Evolutionary conservation across 2,888 invertebrate genomes (phyloP), one percentile per base, ranked within the genome.

Genomic region (Frankliniella intonsa): DNA sequence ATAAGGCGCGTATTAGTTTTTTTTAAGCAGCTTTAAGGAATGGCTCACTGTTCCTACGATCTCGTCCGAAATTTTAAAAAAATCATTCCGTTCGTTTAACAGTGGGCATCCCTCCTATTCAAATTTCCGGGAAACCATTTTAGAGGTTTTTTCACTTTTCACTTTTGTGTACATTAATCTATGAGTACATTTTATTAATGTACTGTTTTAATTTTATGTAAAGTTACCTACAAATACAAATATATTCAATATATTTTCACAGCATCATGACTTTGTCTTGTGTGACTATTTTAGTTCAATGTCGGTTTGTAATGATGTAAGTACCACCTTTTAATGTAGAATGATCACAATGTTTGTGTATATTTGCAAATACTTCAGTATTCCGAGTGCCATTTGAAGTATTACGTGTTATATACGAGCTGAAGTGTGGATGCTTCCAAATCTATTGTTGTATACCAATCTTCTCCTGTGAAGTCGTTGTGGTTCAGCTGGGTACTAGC

Each of bases 351-450:
- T 76, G 69, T 76, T 25, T 76, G 69, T 76, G 69, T 76, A 76
- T 76, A 76, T 76, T 76, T 76, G 69, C 69, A 76, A 76, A 76
- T 76, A 76, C 69, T 76, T 76, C 69, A 76, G 69, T 76, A 76
- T 76, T 76, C 69, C 25, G 69, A 76, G 69, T 76, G 69, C 69
- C 69, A 76, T 76, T 76, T 76, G 69, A 76, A 76, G 55, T 14
- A 55, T 19, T 55, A 55, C 55, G 17, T 76, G 22, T 76, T 76
- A 76, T 22, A 76, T 76, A 76, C 69, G 22, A 25, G 69, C 69
- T 25, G 25, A 25, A 76, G 69, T 76, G 10, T 76, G 69, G 22
- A 76, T 76, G 69, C 69, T 76, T 76, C 69, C 69, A 76, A 76
- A 76, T 22, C 69, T 76, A 76, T 76, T 76, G 69, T 76, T 76